Conservation (phyloP, 2,888 invertebrate genomes). For the Agrotis clavis region DNA sequence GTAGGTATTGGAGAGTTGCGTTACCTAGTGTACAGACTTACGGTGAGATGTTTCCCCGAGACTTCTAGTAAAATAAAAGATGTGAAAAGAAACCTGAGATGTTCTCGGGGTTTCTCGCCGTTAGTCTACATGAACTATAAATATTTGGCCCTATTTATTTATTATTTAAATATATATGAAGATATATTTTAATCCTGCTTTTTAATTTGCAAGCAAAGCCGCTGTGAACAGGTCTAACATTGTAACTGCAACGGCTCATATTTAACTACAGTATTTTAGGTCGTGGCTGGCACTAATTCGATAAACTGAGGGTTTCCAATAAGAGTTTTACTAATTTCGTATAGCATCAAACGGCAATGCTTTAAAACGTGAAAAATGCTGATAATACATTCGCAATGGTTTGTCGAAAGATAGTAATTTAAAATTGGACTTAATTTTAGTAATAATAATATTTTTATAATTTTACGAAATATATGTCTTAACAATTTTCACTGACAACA, state of each 20-base stretch:
- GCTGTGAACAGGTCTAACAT: no score
- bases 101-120: no score
- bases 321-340: not conserved
- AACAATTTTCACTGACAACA: constrained; percentile 12
- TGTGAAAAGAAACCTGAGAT: no score
- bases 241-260: not conserved
- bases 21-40: not conserved
- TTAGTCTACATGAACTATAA: no score
- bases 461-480: not conserved
- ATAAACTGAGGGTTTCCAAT: not conserved
- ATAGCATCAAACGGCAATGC: no score
- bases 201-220: not conserved
- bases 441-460: not conserved
- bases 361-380: constrained; percentile 1
- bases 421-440: no score
- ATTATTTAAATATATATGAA: not conserved
- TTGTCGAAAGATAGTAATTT: not conserved
- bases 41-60: no score
- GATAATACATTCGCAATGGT: not conserved
- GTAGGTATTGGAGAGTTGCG: no score
- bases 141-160: not conserved
- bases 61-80: no score
- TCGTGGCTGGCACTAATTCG: not conserved
- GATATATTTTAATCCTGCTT: not conserved
- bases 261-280: not conserved